phyloP scores from a whole-genome alignment of 2,888 invertebrate genomes.

The Melitaea athalia region DNA sequence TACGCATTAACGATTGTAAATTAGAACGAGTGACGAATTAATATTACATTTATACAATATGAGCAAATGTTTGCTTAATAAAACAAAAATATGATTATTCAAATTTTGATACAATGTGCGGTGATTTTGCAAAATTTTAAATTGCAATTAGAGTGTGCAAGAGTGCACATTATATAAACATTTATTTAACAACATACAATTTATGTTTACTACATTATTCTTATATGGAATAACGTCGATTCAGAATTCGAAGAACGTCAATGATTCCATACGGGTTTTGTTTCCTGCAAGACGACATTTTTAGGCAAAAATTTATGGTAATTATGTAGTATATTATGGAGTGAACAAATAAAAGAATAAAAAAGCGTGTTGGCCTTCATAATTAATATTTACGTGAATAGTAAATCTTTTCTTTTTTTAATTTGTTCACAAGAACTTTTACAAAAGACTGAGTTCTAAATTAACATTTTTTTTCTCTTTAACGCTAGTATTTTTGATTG shows the following conservation, averaged over 20 bases:
- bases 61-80: neutral
- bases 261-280: slow-evolving; percentile 25
- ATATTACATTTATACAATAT: neutral
- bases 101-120: neutral
- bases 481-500: too few relatives aligned
- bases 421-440: too few relatives aligned
- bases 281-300: slow-evolving; percentile 35
- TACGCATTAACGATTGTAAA: neutral
- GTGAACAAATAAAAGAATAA: neutral
- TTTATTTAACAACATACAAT: neutral
- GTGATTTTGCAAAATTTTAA: neutral
- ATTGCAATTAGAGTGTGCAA: neutral
- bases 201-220: slow-evolving; percentile 10
- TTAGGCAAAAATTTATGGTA: slow-evolving; percentile 10
- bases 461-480: too few relatives aligned
- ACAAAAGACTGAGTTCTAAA: too few relatives aligned
- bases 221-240: slow-evolving; percentile 23
- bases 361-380: neutral
- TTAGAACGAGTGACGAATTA: neutral
- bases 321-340: neutral
- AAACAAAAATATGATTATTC: neutral
- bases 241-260: slow-evolving; percentile 33
- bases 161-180: neutral
- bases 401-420: neutral
- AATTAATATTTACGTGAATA: neutral